Base-by-base conservation (phyloP, 1,140 invertebrate species). In the Dinoponera quadriceps region DNA sequence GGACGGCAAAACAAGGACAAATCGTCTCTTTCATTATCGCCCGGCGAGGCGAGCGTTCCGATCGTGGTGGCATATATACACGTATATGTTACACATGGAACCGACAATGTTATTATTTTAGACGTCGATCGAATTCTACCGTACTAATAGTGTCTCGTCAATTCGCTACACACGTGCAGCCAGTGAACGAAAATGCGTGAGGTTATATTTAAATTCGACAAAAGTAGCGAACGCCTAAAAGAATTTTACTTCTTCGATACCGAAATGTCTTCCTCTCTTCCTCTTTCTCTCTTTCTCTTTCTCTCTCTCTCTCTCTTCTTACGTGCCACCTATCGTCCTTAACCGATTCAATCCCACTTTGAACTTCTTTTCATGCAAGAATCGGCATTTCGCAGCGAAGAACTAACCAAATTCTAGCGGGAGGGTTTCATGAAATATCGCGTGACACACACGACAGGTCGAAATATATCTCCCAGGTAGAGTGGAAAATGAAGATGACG, bases 51-150 rank as follows among this genome's bases (percentile, higher is more conserved):
- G 25, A 29, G 0, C 3, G 62, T 62, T 57, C 14, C n/a, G 33
- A 20, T 74, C 33, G 18, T 74, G 25, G 20, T 18, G n/a, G 29
- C 29, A 54, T 48, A 69, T 44, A 44, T 38, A 55, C n/a, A 55
- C n/a, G 18, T 44, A 27, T 18, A 44, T 59, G 16, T 60, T 62
- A 20, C 18, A 29, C 16, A 20, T 59, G 22, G 22, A 60, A 3
- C 62, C 29, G 18, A 73, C 5, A 22, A 74, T 62, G 22, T 60
- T n/a, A 48, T 60, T 60, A 48, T 60, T 60, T 73, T 57, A 57
- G 20, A 33, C 38, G 38, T 44, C 9, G 38, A 44, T 48, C 38
- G 25, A 60, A 27, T 48, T 62, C 18, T 29, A 74, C 4, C 9
- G 38, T 44, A 44, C 38, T 44, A 44, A 9, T 60, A 48, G 38